Evolutionary conservation across 2,113 vertebrate species (phyloP).

Genomic region (Martes martes): DNA sequence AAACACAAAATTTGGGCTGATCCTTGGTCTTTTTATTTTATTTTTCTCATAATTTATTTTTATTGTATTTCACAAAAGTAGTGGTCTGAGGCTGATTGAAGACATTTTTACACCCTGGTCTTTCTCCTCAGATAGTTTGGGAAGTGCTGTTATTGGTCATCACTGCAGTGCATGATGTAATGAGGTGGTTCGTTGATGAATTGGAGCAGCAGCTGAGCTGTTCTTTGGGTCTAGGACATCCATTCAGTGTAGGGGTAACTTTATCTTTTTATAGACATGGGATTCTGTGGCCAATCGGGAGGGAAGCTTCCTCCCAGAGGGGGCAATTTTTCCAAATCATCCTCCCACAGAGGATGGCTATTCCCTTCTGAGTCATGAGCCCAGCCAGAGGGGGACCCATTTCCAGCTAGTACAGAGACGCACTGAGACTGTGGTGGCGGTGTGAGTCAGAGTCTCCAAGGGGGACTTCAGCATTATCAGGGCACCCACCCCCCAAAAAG

Average conservation of each 20-base stretch:
- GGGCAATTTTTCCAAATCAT: background rate
- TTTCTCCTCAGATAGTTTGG: background rate
- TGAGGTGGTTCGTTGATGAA: background rate
- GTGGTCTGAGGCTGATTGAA: background rate
- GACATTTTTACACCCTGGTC: background rate
- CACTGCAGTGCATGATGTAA: background rate
- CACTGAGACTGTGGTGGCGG: accelerated
- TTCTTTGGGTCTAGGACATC: background rate
- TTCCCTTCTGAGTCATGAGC: background rate
- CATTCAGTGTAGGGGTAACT: background rate
- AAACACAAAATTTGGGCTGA: background rate
- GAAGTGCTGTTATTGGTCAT: background rate
- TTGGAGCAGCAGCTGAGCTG: background rate
- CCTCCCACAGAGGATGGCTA: background rate
- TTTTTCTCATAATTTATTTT: background rate
- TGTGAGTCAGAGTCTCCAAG: background rate
- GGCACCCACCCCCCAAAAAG: background rate
- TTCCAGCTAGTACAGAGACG: background rate
- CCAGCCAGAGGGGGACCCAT: background rate
- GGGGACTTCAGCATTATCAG: background rate
- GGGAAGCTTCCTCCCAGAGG: background rate
- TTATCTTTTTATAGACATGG: background rate
- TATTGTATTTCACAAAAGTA: background rate
- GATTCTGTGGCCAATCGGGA: background rate
- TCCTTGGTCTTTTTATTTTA: background rate